A percentile compares a stretch with the other conserved stretches of the same genome.
These are phyloP conservation scores for Slavum lentiscoides DNA, from an alignment of 2,888 invertebrate genomes.

Conservation along the genomic window DNA sequence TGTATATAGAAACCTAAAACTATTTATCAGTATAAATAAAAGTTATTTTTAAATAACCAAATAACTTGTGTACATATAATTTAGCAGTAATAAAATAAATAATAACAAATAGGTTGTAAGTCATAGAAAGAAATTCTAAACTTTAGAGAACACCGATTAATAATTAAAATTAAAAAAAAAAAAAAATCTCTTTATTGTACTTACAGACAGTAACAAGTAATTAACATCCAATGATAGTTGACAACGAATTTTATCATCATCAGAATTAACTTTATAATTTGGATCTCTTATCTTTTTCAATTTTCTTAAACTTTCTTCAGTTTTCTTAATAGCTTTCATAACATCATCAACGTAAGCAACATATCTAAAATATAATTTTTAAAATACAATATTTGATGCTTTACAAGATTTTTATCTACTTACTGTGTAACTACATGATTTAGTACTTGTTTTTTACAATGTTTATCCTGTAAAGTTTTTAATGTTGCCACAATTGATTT, in stretches of 20 bases:
- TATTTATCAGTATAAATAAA: too few relatives aligned
- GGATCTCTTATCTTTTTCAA: slow-evolving; percentile 81
- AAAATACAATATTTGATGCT: not conserved
- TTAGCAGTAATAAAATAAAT: too few relatives aligned
- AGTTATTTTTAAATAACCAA: too few relatives aligned
- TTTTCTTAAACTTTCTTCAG: slow-evolving; percentile 89
- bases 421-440: slow-evolving; percentile 38
- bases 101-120: too few relatives aligned
- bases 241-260: slow-evolving; percentile 91
- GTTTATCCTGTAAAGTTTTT: slow-evolving; percentile 24
- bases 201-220: slow-evolving; percentile 70
- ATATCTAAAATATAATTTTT: slow-evolving; percentile 62
- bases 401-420: slow-evolving; percentile 45
- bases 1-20: too few relatives aligned
- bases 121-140: not conserved
- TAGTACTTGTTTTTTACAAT: slow-evolving; percentile 39
- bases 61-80: too few relatives aligned
- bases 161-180: not conserved
- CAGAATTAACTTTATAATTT: slow-evolving; percentile 62
- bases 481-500: slow-evolving; percentile 60
- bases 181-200: slow-evolving; percentile 18
- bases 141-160: not conserved
- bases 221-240: slow-evolving; percentile 86
- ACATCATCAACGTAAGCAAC: slow-evolving; percentile 81
- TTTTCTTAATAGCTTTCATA: slow-evolving; percentile 88